Conservation (phyloP, 2,113 vertebrate species). For the Apeltes quadracus region DNA sequence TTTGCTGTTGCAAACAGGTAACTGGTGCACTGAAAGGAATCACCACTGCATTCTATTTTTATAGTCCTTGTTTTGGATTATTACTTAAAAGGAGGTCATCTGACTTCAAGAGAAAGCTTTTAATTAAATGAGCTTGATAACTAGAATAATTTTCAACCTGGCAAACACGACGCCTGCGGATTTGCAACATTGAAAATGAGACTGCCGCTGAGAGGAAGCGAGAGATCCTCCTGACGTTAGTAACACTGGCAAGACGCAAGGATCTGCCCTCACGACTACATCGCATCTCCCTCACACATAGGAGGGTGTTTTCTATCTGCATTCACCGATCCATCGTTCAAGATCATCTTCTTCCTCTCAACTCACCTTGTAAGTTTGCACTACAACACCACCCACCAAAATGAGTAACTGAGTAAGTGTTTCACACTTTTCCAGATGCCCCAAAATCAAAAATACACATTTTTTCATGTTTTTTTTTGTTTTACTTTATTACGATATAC, state of each 20-base stretch:
- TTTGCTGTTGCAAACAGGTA: background rate
- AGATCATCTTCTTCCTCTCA: background rate
- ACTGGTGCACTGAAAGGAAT: background rate
- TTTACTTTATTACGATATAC: background rate
- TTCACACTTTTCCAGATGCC: background rate
- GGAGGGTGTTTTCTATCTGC: background rate
- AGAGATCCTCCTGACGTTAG: conserved; percentile 19
- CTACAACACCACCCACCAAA: background rate
- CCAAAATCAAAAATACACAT: background rate
- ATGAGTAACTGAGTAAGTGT: background rate
- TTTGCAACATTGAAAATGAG: conserved; percentile 33
- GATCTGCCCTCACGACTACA: conserved; percentile 19
- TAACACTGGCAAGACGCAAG: conserved; percentile 29
- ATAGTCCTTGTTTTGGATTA: conserved; percentile 20
- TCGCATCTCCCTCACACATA: conserved; percentile 19
- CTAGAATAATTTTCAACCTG: conserved; percentile 26
- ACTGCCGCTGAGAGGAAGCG: conserved; percentile 37
- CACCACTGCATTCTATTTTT: background rate
- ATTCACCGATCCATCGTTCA: conserved; percentile 14
- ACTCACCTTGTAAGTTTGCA: background rate
- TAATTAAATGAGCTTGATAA: conserved; percentile 48
- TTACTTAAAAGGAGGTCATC: conserved; percentile 25
- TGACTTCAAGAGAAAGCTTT: conserved; percentile 16
- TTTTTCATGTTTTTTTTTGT: background rate
- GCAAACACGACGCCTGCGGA: conserved; percentile 20